phyloP scores from a whole-genome alignment of 53 echinoderm and acorn worm species.

The Echinometra lucunter region DNA sequence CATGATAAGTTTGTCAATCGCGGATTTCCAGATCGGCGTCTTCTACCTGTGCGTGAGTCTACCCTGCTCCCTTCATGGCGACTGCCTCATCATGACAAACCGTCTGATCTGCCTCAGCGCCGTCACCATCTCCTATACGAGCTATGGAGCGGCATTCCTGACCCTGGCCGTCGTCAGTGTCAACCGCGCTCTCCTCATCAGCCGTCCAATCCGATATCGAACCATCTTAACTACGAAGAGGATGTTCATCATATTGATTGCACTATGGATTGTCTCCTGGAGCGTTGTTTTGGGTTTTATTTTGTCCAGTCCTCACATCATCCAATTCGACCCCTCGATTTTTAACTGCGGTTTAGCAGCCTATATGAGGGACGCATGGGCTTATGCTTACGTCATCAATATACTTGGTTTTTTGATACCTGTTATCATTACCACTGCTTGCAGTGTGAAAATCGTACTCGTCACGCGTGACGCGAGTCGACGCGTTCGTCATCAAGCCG shows the following conservation, averaged over 20 bases:
- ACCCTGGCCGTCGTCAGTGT: constrained; percentile 4
- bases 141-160: constrained; percentile 15
- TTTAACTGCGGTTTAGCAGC: constrained; percentile 38
- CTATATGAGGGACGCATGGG: background rate
- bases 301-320: constrained; percentile 33
- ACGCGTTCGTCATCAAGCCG: background rate
- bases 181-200: constrained; percentile 22
- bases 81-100: background rate
- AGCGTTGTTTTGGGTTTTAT: background rate
- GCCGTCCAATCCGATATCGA: background rate
- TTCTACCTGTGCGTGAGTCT: constrained; percentile 5
- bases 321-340: background rate
- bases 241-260: background rate
- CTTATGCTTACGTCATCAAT: constrained; percentile 30
- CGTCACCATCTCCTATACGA: constrained; percentile 37
- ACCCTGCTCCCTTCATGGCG: constrained; percentile 24
- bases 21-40: constrained; percentile 27
- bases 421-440: background rate
- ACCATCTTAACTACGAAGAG: background rate
- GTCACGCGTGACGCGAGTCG: background rate
- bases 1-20: constrained; percentile 10
- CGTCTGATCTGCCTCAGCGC: background rate
- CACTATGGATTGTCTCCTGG: background rate
- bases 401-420: constrained; percentile 3
- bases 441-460: background rate